Base-by-base conservation (phyloP, 2,888 invertebrate species). In the Calliopum simillimum region DNA sequence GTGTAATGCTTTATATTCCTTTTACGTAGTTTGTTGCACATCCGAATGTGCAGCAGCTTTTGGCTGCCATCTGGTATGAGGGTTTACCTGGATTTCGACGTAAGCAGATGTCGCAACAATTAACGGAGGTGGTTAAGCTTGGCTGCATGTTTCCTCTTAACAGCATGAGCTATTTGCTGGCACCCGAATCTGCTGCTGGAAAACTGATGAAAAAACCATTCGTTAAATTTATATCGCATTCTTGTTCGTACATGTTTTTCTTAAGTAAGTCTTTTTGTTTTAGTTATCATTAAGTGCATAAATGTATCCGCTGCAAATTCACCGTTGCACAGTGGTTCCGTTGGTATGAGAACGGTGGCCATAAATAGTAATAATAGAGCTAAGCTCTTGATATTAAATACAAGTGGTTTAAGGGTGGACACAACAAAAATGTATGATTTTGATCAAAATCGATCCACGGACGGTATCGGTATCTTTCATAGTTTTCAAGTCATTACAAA, bases 31-130 rank as follows among this genome's bases (percentile, higher is more conserved):
- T 99, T 86, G 98, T 99, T 64, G 95, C 98, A 4, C 98, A 99
- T 88, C 96, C 98, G 1, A 98, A 98, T 86, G 98, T 98, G 56
- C 98, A 99, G 83, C 98, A 99, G 85, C 75, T 99, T 61, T 87
- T 99, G 73, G 98, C 97, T 5, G 94, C 97, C 51, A 95, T 99
- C 79, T 99, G 99, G 99, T 99, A 98, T 87, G 98, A 98, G 84
- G 98, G 99, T 14, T 88, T 99, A 14, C 98, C 98, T 0, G 98
- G 98, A 2, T 99, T 99, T 86, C 91, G 98, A 68, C 89, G 98
- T 77, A 94, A 96, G 87, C 95, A 93, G 84, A 94, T 96, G 88
- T 88, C 95, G 2, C 92, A 95, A 59, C 98, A 98, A 86, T 89
- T 94, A 63, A 80, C 96, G 59, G 94, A 98, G 85, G 94, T 97